A percentile compares a stretch with the other conserved stretches of the same genome.
Evolutionary conservation across 2,113 vertebrate genomes (phyloP).

Genomic region (Microcebus griseorufus): DNA sequence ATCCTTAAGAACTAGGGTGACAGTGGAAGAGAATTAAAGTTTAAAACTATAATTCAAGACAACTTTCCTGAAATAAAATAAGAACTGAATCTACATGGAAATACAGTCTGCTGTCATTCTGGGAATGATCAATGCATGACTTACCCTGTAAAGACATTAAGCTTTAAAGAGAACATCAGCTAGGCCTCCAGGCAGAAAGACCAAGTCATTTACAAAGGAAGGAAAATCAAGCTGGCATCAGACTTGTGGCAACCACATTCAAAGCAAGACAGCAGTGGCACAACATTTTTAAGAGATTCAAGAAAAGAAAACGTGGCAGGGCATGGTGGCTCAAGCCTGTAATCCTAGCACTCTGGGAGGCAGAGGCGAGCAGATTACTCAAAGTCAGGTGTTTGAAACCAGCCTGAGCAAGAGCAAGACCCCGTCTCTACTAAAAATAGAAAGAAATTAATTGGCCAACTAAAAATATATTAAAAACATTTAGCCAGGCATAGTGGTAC

Average conservation of each 20-base stretch:
- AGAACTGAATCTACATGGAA: neutral
- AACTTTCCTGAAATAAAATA: neutral
- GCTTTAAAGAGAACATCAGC: neutral
- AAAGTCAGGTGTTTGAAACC: no score
- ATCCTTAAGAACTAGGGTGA: neutral
- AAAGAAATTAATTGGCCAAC: no score
- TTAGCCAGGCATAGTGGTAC: no score
- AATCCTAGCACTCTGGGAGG: no score
- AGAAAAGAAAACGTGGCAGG: neutral
- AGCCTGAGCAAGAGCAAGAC: no score
- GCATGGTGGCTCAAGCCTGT: no score
- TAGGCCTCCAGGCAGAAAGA: neutral
- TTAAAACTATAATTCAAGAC: neutral
- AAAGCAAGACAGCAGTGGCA: neutral
- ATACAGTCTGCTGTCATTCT: neutral
- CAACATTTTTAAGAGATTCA: neutral
- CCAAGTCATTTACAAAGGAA: neutral
- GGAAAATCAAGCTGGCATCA: neutral
- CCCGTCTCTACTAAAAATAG: no score
- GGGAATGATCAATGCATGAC: neutral
- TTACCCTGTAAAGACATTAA: neutral
- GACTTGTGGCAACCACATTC: no score
- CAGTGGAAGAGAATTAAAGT: neutral
- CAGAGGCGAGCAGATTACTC: no score
- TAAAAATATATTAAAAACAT: no score